Conservation (phyloP, 2,797 vertebrate genomes). For the Chromobotia macracanthus region DNA sequence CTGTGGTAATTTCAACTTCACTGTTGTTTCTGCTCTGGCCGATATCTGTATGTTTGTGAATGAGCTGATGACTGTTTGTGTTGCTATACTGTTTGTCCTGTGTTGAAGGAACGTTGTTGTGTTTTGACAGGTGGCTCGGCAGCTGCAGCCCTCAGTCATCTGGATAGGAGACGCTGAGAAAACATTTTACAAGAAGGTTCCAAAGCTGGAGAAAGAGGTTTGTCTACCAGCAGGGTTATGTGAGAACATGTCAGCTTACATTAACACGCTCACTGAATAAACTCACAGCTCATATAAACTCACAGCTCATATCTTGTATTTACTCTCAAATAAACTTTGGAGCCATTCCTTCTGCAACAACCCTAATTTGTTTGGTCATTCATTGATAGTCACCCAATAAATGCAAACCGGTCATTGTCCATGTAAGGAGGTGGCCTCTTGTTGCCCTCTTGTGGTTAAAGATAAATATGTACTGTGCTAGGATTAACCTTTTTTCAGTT, state of each 20-base stretch:
- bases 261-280: slow-evolving; percentile 2
- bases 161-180: slow-evolving; percentile 86
- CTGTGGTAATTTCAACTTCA: not conserved
- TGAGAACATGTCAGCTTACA: slow-evolving; percentile 3
- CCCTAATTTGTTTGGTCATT: not conserved
- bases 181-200: slow-evolving; percentile 80
- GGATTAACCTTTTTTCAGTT: not conserved
- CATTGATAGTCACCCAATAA: not conserved
- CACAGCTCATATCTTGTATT: not conserved
- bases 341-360: not conserved
- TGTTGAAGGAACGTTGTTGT: slow-evolving; percentile 36
- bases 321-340: not conserved
- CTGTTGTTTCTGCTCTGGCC: slow-evolving; percentile 29
- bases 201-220: slow-evolving; percentile 74
- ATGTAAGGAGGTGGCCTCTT: slow-evolving; percentile 6
- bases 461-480: not conserved
- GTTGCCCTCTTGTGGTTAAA: slow-evolving; percentile 54
- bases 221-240: slow-evolving; percentile 44
- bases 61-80: slow-evolving; percentile 40
- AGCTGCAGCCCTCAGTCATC: slow-evolving; percentile 84
- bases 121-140: slow-evolving; percentile 79
- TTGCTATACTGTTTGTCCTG: slow-evolving; percentile 35
- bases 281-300: slow-evolving; percentile 5
- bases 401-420: not conserved
- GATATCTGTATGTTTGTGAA: slow-evolving; percentile 36